Evolutionary conservation across 2,888 invertebrate species (phyloP), one percentile per base, ranked within the genome.

Genomic region (Aricia artaxerxes): DNA sequence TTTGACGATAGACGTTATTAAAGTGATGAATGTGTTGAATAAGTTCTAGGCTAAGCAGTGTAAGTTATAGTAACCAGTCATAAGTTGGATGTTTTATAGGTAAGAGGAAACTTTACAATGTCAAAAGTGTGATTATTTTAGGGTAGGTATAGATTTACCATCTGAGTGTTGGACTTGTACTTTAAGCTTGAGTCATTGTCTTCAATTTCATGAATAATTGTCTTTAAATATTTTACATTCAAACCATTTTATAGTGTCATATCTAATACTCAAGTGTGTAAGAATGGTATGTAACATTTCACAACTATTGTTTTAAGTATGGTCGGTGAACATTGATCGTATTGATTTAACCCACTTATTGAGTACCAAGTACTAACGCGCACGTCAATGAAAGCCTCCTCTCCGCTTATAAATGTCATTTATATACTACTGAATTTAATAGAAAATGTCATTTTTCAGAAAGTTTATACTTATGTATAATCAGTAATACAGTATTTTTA

Each of bases 121-220:
- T 94, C 94, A 93, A 94, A 92, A 93, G 94, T 94, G 94, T 94
- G 94, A 94, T 94, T 94, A 92, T 92, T 92, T 93, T 92, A 94
- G 91, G 87, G 84, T 93, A 92, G 90, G 86, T 83, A 87, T 86
- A 86, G 88, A 87, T 73, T 61, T 75, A 79, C 64, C 86, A 88
- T 88, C 87, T 90, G 90, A 88, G 90, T 91, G 90, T 90, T 89
- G 88, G 84, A 87, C 87, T 91, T 91, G 90, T 91, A 91, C 88
- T 88, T 88, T 88, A 86, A 87, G 87, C 89, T 87, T 86, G 88
- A 90, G 94, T 93, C 94, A 93, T 93, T 93, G 94, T 94, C 92
- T 69, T 78, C 31, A 35, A 35, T 1, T 31, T 64, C 24, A 31
- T 64, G 1, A 24, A 16, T 5, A 24, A 16, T 5, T 69, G 13